Conservation (phyloP, 2,888 invertebrate genomes). For the Hydropsyche betteni region DNA sequence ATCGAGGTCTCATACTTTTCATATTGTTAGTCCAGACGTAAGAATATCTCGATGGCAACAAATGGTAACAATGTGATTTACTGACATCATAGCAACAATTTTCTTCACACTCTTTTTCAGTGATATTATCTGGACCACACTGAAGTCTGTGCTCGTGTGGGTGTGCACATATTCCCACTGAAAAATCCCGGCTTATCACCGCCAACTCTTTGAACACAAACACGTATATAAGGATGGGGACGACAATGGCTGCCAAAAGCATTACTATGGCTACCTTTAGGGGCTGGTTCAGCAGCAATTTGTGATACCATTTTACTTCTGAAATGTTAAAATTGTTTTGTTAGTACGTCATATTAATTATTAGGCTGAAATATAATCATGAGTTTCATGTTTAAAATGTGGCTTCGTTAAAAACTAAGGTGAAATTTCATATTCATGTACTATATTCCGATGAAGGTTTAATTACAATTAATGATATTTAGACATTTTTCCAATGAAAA, state of each 20-base stretch:
- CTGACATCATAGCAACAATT: constrained; percentile 66
- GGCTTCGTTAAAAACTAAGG: too few relatives aligned
- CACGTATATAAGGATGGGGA: constrained; percentile 59
- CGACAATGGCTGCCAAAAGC: constrained; percentile 55
- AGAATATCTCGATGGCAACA: constrained; percentile 65
- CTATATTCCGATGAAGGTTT: too few relatives aligned
- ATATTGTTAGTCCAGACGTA: constrained; percentile 58
- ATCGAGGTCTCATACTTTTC: constrained; percentile 59
- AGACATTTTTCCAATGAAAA: too few relatives aligned
- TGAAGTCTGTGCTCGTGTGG: constrained; percentile 57
- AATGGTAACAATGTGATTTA: constrained; percentile 63
- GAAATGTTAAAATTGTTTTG: constrained; percentile 52
- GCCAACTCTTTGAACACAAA: constrained; percentile 56
- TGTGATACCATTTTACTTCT: constrained; percentile 61
- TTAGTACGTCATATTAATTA: neutral
- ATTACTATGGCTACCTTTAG: constrained; percentile 56
- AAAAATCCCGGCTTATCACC: constrained; percentile 59
- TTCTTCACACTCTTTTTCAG: constrained; percentile 58
- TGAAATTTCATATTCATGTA: too few relatives aligned
- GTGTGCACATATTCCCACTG: constrained; percentile 60
- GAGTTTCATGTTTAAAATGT: too few relatives aligned
- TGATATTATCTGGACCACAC: constrained; percentile 58
- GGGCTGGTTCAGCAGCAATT: constrained; percentile 59
- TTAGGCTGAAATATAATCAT: too few relatives aligned
- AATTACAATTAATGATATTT: too few relatives aligned